phyloP scores from a whole-genome alignment of 2,113 vertebrate genomes.

The Chaetura pelagica region DNA sequence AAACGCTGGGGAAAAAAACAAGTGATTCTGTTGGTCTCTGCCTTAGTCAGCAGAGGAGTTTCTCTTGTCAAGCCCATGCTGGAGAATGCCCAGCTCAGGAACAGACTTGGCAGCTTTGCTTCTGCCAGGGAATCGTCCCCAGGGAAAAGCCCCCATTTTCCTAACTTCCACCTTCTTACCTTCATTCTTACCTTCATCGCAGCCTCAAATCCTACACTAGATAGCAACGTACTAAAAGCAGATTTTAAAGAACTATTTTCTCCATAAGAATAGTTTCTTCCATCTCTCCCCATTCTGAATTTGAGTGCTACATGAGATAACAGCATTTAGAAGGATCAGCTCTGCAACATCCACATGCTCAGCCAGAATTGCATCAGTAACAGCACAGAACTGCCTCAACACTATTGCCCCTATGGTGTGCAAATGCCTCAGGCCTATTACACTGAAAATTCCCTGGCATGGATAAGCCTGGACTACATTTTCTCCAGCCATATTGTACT shows the following conservation, averaged over 20 bases:
- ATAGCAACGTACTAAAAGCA: background rate
- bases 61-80: accelerated
- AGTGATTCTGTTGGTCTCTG: background rate
- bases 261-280: background rate
- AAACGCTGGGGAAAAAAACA: background rate
- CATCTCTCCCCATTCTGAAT: background rate
- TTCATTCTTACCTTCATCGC: no score
- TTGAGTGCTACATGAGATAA: background rate
- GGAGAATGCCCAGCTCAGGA: background rate
- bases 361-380: background rate
- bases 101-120: background rate
- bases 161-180: background rate
- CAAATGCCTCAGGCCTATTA: background rate
- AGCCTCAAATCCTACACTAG: background rate
- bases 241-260: background rate
- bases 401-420: background rate
- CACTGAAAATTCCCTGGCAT: background rate
- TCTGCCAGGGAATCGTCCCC: background rate
- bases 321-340: background rate
- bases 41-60: background rate
- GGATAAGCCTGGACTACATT: background rate
- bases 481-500: background rate
- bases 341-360: background rate
- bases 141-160: background rate
- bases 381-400: background rate